Conservation (phyloP, 2,888 invertebrate genomes). For the Chaetogeoica ovagalla region DNA sequence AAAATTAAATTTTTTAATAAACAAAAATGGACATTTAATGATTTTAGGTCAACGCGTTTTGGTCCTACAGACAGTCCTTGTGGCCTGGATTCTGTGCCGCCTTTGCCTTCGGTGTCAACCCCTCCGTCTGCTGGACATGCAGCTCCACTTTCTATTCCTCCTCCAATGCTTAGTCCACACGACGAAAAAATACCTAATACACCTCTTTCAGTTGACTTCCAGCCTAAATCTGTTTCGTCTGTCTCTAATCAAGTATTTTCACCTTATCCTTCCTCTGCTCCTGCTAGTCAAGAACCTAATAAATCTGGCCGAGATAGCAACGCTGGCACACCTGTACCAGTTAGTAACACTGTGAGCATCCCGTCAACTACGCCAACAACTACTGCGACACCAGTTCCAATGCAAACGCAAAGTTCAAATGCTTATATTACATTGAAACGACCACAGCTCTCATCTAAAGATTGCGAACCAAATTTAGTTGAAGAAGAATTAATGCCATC, state of each 20-base stretch:
- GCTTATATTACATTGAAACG: conserved; percentile 64
- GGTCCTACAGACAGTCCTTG: conserved; percentile 49
- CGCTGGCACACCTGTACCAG: conserved; percentile 42
- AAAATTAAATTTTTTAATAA: conserved; percentile 10
- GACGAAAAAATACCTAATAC: conserved; percentile 58
- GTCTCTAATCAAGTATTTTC: conserved; percentile 59
- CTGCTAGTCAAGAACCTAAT: conserved; percentile 50
- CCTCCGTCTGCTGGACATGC: conserved; percentile 49
- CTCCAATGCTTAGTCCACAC: conserved; percentile 57
- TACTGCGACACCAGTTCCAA: conserved; percentile 37
- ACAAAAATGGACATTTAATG: not conserved
- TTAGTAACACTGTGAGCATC: conserved; percentile 39
- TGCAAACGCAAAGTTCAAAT: conserved; percentile 33
- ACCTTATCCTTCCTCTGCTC: conserved; percentile 53
- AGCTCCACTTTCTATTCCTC: conserved; percentile 61
- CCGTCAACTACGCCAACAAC: conserved; percentile 43
- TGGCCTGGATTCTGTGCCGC: conserved; percentile 65
- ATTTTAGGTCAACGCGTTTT: conserved; percentile 42
- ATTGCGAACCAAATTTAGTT: conserved; percentile 75
- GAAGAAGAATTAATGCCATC: conserved; percentile 77
- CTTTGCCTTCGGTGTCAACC: conserved; percentile 64
- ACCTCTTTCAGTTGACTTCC: conserved; percentile 59
- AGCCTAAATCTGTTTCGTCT: conserved; percentile 60
- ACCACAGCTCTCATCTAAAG: conserved; percentile 76
- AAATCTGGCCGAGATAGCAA: conserved; percentile 49